A percentile compares a stretch with the other conserved stretches of the same genome.
Evolutionary conservation across 1,140 invertebrate species (phyloP).

Genomic region (Gryon sp.): DNA sequence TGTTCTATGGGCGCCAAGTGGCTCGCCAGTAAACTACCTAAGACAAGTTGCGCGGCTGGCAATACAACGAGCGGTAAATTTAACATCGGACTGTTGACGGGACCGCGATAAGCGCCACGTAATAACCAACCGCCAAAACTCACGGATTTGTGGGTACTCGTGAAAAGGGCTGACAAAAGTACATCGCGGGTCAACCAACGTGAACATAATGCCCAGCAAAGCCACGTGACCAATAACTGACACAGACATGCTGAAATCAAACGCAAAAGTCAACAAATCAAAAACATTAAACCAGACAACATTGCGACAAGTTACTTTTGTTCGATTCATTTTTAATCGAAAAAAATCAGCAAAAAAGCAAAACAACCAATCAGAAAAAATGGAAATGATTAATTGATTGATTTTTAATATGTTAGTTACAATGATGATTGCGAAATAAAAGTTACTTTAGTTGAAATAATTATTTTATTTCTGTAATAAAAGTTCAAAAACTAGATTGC

Average conservation of each 20-base stretch:
- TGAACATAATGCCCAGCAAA: conserved; percentile 75
- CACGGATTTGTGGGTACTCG: conserved; percentile 75
- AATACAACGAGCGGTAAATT: conserved; percentile 75
- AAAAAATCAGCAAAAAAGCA: too few relatives aligned
- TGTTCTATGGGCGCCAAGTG: conserved; percentile 70
- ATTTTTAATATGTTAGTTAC: too few relatives aligned
- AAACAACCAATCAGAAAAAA: too few relatives aligned
- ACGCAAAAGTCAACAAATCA: not conserved
- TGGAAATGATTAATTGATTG: too few relatives aligned
- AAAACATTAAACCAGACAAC: too few relatives aligned
- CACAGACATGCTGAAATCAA: conserved; percentile 70
- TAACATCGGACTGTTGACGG: conserved; percentile 69
- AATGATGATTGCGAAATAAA: too few relatives aligned
- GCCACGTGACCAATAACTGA: conserved; percentile 71
- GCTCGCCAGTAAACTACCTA: conserved; percentile 75
- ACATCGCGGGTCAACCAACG: conserved; percentile 71
- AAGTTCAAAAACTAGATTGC: too few relatives aligned
- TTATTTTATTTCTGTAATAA: too few relatives aligned
- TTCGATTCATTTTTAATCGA: too few relatives aligned
- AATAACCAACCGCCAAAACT: conserved; percentile 75
- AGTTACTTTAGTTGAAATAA: too few relatives aligned
- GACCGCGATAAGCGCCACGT: conserved; percentile 72
- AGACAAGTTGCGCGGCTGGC: conserved; percentile 74
- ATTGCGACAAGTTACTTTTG: conserved; percentile 10
- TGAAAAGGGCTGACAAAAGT: conserved; percentile 72